These are phyloP conservation scores for Sceloporus undulatus DNA, from an alignment of 2,113 vertebrate species.

Conservation along the genomic window DNA sequence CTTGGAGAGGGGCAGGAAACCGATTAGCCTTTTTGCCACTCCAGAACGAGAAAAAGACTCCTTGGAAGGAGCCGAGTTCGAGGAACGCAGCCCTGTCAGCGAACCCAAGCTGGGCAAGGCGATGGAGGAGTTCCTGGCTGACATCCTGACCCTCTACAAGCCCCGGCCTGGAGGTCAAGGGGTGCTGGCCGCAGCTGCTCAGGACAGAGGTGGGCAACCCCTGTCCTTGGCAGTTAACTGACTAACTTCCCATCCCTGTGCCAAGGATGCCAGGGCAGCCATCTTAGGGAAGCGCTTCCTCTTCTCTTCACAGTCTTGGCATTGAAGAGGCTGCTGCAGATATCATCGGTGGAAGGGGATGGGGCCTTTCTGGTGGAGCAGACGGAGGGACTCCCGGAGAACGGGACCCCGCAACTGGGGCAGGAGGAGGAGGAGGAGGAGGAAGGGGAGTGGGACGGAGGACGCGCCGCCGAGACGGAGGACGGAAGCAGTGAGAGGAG, in stretches of 20 bases:
- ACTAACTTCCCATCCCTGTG: too few relatives aligned
- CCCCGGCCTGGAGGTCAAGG: constrained; percentile 66
- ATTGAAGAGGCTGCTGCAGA: constrained; percentile 82
- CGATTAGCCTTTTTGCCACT: background rate
- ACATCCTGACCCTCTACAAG: constrained; percentile 74
- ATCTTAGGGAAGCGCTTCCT: constrained; percentile 16
- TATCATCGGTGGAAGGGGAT: constrained; percentile 75
- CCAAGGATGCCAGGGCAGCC: background rate
- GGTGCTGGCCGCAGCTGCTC: constrained; percentile 57
- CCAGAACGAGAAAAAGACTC: constrained; percentile 74
- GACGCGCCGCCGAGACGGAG: background rate
- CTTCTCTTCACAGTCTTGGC: constrained; percentile 74
- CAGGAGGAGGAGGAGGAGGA: constrained; percentile 50
- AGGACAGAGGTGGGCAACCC: constrained; percentile 78
- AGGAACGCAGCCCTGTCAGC: background rate
- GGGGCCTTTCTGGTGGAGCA: background rate
- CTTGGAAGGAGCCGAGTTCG: background rate
- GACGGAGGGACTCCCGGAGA: constrained; percentile 30
- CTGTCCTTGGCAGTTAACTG: background rate
- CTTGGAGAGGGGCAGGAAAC: too few relatives aligned
- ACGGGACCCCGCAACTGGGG: background rate
- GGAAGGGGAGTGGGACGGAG: constrained; percentile 37
- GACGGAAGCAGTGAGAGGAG: background rate
- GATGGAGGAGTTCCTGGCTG: constrained; percentile 73
- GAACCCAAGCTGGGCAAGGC: constrained; percentile 29